Conservation (phyloP, 2,888 invertebrate genomes). For the Brachypalpus laphriformis region DNA sequence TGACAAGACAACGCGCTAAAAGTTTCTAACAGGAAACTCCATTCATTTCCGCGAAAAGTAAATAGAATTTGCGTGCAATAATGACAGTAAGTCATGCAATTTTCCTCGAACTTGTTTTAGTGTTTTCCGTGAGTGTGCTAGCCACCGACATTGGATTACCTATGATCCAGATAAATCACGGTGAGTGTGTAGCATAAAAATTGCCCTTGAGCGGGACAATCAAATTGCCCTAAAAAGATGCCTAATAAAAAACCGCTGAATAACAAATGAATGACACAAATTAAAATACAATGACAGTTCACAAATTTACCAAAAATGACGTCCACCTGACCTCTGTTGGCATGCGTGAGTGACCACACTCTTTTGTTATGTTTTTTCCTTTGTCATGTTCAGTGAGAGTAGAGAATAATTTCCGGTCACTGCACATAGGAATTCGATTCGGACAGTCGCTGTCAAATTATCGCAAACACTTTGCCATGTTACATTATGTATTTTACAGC, state of each 20-base stretch:
- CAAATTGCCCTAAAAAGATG: not conserved
- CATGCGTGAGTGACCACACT: constrained; percentile 77
- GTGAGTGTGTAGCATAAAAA: constrained; percentile 76
- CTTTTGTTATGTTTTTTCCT: constrained; percentile 47
- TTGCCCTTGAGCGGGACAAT: constrained; percentile 51
- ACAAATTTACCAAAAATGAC: constrained; percentile 63
- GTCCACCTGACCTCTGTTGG: constrained; percentile 77
- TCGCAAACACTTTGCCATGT: constrained; percentile 23
- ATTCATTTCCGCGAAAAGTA: constrained; percentile 48
- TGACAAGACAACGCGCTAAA: constrained; percentile 39
- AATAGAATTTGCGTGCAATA: constrained; percentile 71
- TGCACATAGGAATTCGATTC: constrained; percentile 34
- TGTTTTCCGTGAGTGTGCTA: constrained; percentile 24
- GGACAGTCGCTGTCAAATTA: constrained; percentile 49
- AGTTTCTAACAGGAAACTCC: constrained; percentile 44
- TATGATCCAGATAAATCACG: constrained; percentile 81
- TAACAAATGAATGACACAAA: constrained; percentile 49
- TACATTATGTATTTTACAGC: not conserved
- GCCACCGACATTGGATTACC: constrained; percentile 78
- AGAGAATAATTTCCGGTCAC: constrained; percentile 57
- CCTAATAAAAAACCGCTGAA: constrained; percentile 11
- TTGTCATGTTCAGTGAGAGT: constrained; percentile 25
- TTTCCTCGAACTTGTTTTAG: constrained; percentile 29
- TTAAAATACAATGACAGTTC: constrained; percentile 32
- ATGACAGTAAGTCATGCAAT: constrained; percentile 56